Conservation (phyloP, 2,113 vertebrate genomes). For the cat (Felis catus) region DNA sequence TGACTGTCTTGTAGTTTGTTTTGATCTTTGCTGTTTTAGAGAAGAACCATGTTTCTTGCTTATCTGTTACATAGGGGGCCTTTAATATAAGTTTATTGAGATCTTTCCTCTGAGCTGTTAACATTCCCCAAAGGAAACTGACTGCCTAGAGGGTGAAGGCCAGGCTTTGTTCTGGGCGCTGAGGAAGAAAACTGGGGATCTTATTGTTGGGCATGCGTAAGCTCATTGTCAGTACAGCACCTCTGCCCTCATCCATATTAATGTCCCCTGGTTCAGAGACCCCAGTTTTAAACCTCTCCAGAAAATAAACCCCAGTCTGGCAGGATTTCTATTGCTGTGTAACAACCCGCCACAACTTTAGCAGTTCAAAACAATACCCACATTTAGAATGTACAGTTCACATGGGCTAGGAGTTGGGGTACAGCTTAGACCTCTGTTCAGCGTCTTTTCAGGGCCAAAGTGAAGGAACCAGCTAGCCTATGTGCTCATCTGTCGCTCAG, state of each 20-base stretch:
- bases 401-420: background rate
- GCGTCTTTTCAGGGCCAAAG: background rate
- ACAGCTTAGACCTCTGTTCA: background rate
- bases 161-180: background rate
- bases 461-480: background rate
- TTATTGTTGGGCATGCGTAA: background rate
- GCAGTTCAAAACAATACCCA: background rate
- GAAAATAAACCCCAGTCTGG: background rate
- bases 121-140: background rate
- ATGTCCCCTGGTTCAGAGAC: background rate
- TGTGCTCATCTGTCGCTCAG: background rate
- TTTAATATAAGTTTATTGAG: background rate
- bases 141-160: background rate
- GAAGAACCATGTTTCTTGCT: background rate
- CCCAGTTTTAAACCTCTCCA: background rate
- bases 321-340: background rate
- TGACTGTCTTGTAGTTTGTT: background rate
- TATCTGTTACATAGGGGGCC: background rate
- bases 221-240: background rate
- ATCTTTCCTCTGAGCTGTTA: background rate
- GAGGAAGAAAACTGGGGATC: background rate
- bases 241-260: constrained; percentile 14
- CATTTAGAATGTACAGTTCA: background rate
- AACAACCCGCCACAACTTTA: background rate
- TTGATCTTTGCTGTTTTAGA: background rate